A percentile compares a stretch with the other conserved stretches of the same genome.
phyloP scores from a whole-genome alignment of 1,140 invertebrate species.

The Platorchestia sp. region DNA sequence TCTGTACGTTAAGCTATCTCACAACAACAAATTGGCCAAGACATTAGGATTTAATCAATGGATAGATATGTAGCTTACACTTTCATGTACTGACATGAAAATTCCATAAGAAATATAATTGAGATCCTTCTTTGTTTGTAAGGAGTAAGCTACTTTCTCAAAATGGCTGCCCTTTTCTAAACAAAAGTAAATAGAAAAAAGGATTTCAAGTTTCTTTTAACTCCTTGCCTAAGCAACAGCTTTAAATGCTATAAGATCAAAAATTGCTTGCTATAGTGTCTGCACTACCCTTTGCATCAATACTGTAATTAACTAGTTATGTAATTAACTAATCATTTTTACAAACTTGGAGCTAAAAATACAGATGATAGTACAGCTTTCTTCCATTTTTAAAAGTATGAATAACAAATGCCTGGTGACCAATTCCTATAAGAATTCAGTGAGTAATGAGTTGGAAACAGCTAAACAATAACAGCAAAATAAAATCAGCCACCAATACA shows the following conservation, averaged over 20 bases:
- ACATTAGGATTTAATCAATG: too few relatives aligned
- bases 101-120: too few relatives aligned
- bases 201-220: neutral
- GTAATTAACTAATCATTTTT: neutral
- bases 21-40: too few relatives aligned
- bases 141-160: neutral
- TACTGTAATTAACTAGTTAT: neutral
- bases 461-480: neutral
- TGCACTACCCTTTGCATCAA: neutral
- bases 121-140: neutral
- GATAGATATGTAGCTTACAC: too few relatives aligned
- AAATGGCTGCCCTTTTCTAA: too few relatives aligned
- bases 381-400: too few relatives aligned
- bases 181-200: neutral
- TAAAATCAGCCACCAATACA: neutral
- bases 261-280: neutral
- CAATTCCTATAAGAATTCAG: neutral
- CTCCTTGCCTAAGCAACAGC: neutral
- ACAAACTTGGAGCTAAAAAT: neutral
- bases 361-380: neutral
- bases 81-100: too few relatives aligned
- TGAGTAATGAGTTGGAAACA: neutral
- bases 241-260: neutral
- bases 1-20: too few relatives aligned
- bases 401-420: neutral